phyloP scores from a whole-genome alignment of 2,888 invertebrate species.

The Chydorus sphaericus region DNA sequence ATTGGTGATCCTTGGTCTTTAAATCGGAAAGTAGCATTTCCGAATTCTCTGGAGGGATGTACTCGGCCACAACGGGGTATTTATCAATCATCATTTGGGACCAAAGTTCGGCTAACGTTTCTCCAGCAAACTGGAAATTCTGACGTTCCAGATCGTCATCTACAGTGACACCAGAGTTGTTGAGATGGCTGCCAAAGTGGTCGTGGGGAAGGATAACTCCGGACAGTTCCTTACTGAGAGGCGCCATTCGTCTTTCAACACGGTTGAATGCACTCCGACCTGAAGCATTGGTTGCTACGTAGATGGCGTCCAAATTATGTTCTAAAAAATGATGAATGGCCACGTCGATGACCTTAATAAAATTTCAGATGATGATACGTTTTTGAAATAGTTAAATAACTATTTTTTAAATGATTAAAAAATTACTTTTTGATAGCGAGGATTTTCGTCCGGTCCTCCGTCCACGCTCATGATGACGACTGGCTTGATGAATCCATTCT shows the following conservation, averaged over 20 bases:
- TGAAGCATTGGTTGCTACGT: conserved; percentile 18
- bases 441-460: conserved; percentile 6
- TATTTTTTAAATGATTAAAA: too few species aligned
- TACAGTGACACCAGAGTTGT: conserved; percentile 19
- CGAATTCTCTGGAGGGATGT: neutral
- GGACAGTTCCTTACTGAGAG: conserved; percentile 21
- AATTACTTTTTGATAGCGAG: conserved; percentile 4
- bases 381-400: too few species aligned
- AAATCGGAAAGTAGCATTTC: neutral
- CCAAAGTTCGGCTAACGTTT: conserved; percentile 23
- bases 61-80: neutral
- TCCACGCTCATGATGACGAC: neutral
- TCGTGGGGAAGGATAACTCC: conserved; percentile 22
- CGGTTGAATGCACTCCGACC: conserved; percentile 22
- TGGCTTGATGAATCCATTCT: neutral
- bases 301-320: neutral
- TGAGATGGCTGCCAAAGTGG: conserved; percentile 20
- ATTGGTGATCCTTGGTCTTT: neutral
- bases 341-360: too few species aligned
- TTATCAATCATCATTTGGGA: conserved; percentile 15
- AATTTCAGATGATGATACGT: too few species aligned
- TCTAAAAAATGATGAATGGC: neutral
- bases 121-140: conserved; percentile 26
- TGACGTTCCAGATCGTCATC: conserved; percentile 25
- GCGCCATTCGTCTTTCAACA: conserved; percentile 23